Evolutionary conservation across 2,113 vertebrate genomes (phyloP).

Genomic region (Mirza zaza): DNA sequence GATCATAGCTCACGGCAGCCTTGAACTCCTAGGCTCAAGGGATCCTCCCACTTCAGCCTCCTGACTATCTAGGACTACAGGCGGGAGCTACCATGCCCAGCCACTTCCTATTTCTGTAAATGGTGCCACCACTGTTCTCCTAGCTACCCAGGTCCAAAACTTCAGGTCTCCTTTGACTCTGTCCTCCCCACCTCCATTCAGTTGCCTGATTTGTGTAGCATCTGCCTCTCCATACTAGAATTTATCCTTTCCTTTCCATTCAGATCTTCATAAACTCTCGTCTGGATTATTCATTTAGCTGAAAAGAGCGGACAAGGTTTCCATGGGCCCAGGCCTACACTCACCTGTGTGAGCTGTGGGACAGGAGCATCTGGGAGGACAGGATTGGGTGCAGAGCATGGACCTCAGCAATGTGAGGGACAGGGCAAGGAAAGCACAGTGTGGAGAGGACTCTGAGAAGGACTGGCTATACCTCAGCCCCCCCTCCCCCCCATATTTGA

Average conservation of each 20-base stretch:
- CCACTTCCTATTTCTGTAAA: neutral
- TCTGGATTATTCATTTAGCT: conserved; percentile 12
- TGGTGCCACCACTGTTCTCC: neutral
- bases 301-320: neutral
- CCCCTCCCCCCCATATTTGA: neutral
- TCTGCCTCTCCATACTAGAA: neutral
- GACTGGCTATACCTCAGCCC: neutral
- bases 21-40: neutral
- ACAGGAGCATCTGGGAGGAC: neutral
- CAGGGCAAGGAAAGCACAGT: neutral
- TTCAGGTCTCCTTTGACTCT: neutral
- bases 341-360: neutral
- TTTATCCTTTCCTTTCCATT: neutral
- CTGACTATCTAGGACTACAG: neutral
- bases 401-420: neutral
- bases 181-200: neutral
- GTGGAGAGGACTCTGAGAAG: neutral
- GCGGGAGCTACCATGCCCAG: neutral
- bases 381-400: neutral
- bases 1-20: neutral
- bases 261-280: neutral
- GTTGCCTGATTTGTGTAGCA: neutral
- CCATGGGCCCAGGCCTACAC: neutral
- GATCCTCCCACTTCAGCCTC: neutral
- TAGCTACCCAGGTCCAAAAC: neutral